Evolutionary conservation across 2,888 invertebrate genomes (phyloP).

Genomic region (Ichneumon xanthorius): DNA sequence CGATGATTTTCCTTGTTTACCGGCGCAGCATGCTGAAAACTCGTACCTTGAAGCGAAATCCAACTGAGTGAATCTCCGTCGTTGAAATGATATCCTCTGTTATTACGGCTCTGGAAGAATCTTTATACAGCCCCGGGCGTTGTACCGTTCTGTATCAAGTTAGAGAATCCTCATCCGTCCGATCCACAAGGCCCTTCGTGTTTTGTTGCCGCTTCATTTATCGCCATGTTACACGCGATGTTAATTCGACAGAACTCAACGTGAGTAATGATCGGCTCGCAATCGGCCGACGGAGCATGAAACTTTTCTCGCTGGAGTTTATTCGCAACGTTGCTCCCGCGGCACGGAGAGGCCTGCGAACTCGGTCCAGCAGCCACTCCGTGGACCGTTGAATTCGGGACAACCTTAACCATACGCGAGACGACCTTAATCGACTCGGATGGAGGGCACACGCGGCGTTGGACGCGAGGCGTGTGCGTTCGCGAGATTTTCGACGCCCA

Average conservation of each 20-base stretch:
- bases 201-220: conserved; percentile 72
- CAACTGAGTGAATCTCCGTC: background rate
- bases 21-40: background rate
- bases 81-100: conserved; percentile 29
- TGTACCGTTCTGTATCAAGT: background rate
- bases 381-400: conserved; percentile 63
- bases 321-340: conserved; percentile 44
- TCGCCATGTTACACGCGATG: conserved; percentile 77
- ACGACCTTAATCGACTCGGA: conserved; percentile 70
- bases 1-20: conserved; percentile 23
- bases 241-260: conserved; percentile 76
- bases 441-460: conserved; percentile 66
- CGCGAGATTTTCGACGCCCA: conserved; percentile 58
- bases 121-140: conserved; percentile 20
- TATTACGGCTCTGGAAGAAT: conserved; percentile 9
- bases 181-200: background rate
- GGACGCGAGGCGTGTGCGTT: conserved; percentile 42
- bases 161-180: conserved; percentile 17
- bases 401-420: conserved; percentile 68
- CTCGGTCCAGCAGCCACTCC: conserved; percentile 24
- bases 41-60: background rate
- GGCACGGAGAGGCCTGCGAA: conserved; percentile 7
- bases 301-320: conserved; percentile 33
- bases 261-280: conserved; percentile 74
- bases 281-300: conserved; percentile 53